Base-by-base conservation (phyloP, 1,140 invertebrate species). In the Thaumetopoea pityocampa region DNA sequence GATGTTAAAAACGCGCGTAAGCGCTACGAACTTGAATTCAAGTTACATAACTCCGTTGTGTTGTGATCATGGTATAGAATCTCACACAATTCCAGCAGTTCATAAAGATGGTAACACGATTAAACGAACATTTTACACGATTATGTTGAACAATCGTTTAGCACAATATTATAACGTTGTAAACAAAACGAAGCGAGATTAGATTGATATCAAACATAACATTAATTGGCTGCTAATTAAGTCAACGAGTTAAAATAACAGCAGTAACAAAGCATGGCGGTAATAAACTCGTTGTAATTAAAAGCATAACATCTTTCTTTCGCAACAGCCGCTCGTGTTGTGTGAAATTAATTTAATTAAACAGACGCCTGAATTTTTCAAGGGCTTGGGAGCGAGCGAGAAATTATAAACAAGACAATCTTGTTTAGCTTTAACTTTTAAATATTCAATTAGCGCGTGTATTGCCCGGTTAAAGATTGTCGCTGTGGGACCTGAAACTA, bases 181-280 rank as follows among this genome's bases (percentile, higher is more conserved):
- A 26, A 27, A 41, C 36, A 48, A 37, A 37, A 24, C 43, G 11
- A 40, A 60, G 54, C 38, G 44, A 65, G 55, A 69, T 65, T 61
- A 67, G 68, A 72, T 68, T 45, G 18, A 53, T 72, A 69, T 68
- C 66, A 49, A 54, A 51, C 41, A 48, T 48, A n/a, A 59, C 32
- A 67, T 59, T 60, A 70, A 66, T 65, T 64, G 36, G 42, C 11
- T 26, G 11, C 16, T 58, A 47, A 57, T 43, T 38, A 57, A 48
- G 38, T 56, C 41, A 54, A 47, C 51, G 33, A 37, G 27, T 49
- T 41, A 29, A 46, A 36, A 8, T 47, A 40, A 40, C 35, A 43
- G 28, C 38, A 57, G 6, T 40, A 56, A 60, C 52, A 56, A 61
- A 56, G 53, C 45, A 40, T 45, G 29, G 29, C 33, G 30, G 47